Base-by-base conservation (phyloP, 1,140 invertebrate species). In the Triops cancriformis region DNA sequence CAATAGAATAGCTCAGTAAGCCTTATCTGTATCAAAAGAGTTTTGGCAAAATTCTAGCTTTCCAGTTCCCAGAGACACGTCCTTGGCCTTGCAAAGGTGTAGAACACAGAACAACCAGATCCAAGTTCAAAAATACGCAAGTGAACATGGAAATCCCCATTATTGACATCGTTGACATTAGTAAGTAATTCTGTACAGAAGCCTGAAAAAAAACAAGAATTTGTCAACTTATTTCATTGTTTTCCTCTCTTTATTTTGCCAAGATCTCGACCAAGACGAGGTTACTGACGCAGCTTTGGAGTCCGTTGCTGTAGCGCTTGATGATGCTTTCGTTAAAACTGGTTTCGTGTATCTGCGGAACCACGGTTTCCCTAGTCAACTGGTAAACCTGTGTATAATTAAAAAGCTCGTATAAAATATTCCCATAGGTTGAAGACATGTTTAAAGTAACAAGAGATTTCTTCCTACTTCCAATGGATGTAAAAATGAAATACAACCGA, bases 291-390 rank as follows among this genome's bases (percentile, higher is more conserved):
- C 4, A 26, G 27, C 73, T 10, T 23, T 73, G 41, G 37, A 74
- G 18, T 73, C 75, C 6, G 78, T 80, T 73, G 79, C 78, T 1
- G 45, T 27, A 18, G 78, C 43, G 72, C 78, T 80, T 14, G 45
- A 79, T n/a, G 28, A 72, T 26, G 79, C 79, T 12, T 76, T 80
- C 51, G 37, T 73, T 31, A 51, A 51, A 23, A 78, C 76, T 41
- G 79, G 79, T 26, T 80, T 80, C 51, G 79, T 79, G 14, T 80
- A 80, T 72, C 42, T 79, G 31, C 42, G 37, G 14, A 79, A 79
- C 77, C 79, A 80, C 51, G 79, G 79, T 10, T 74, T 80, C 26
- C 23, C 74, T 28, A 28, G 73, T 5, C n/a, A 79, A 12, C 42
- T 74, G 43, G 77, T 80, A 76, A 42, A 18, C 37, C 2, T n/a